A percentile compares a stretch with the other conserved stretches of the same genome.
Conservation (phyloP, 64 coral and sea anemone species). For the Stylophora pistillata region DNA sequence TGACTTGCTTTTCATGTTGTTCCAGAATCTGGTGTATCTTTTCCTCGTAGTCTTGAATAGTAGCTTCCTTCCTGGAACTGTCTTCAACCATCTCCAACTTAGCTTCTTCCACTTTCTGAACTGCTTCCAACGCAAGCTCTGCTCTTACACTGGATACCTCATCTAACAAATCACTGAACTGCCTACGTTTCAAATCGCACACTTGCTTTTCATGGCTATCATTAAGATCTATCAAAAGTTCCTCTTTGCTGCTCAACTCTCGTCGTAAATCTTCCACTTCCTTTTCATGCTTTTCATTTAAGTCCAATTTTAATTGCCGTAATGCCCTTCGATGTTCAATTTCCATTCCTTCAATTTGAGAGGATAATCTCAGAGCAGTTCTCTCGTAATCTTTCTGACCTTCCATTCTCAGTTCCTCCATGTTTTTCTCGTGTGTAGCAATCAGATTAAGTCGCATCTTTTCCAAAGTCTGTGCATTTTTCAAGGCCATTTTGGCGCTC, state of each 20-base stretch:
- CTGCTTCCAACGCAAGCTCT: constrained; percentile 88
- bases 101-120: constrained; percentile 80
- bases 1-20: constrained; percentile 73
- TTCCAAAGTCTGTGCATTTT: constrained; percentile 83
- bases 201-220: constrained; percentile 37
- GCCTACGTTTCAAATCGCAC: constrained; percentile 50
- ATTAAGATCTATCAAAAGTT: constrained; percentile 48
- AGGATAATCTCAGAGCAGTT: constrained; percentile 71
- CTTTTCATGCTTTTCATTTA: constrained; percentile 62
- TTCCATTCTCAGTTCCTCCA: constrained; percentile 85
- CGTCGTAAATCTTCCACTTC: constrained; percentile 72
- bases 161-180: constrained; percentile 82
- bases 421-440: constrained; percentile 78
- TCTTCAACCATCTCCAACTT: constrained; percentile 66
- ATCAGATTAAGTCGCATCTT: constrained; percentile 56
- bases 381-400: constrained; percentile 90
- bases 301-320: constrained; percentile 62
- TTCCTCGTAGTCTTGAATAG: constrained; percentile 52
- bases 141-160: constrained; percentile 90
- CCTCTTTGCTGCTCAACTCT: constrained; percentile 49
- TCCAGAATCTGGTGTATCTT: constrained; percentile 65
- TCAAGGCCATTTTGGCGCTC: constrained; percentile 79
- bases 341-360: constrained; percentile 81
- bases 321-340: constrained; percentile 62
- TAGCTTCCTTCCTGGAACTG: constrained; percentile 21